Evolutionary conservation across 2,797 vertebrate species (phyloP), one percentile per base, ranked within the genome.

Genomic region (Sebastes iracundus): DNA sequence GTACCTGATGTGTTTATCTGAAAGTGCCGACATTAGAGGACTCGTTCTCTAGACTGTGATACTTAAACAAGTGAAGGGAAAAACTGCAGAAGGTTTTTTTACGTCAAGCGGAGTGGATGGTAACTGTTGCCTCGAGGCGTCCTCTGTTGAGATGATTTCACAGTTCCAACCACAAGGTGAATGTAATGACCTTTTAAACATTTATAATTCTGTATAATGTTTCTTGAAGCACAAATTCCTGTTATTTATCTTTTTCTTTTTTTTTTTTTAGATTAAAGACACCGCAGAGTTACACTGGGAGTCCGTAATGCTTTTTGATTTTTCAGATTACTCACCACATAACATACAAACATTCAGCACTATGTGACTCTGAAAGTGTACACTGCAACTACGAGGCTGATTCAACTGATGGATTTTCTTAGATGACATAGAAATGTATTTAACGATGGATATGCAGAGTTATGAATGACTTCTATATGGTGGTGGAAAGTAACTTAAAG

Each of bases 211-310:
- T 92, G 83, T 91, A 81, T 80, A 88, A 85, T 88, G 87, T 91
- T 92, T 87, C 72, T 85, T 79, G 23, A 92, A 92, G 86, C 87
- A 91, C 92, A 91, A 88, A 85, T 77, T 93, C 75, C 88, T 90
- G 80, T 90, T 90, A 87, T 92, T 90, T 85, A 73, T 84, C 70
- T 33, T 80, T 82, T 61, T 82, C 76, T 84, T 84, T 83, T 84
- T 13, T 38, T 38, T 38, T 38, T 95, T 94, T 92, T 91, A 91
- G 88, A 95, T 91, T 93, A 94, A 95, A 95, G 74, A 90, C 84
- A 86, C 72, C 2, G 28, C 69, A 82, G 2, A 84, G 65, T 64
- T 76, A 80, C 16, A 63, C 56, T 32, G 9, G 7, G 58, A 77
- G 46, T 72, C n/a, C 4, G 11, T 77, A 32, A 33, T 14, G 6